A percentile compares a stretch with the other conserved stretches of the same genome.
Evolutionary conservation across 30 jellyfish, hydroid and myxozoan genomes (phyloP).

Genomic region (Sanderia malayensis): DNA sequence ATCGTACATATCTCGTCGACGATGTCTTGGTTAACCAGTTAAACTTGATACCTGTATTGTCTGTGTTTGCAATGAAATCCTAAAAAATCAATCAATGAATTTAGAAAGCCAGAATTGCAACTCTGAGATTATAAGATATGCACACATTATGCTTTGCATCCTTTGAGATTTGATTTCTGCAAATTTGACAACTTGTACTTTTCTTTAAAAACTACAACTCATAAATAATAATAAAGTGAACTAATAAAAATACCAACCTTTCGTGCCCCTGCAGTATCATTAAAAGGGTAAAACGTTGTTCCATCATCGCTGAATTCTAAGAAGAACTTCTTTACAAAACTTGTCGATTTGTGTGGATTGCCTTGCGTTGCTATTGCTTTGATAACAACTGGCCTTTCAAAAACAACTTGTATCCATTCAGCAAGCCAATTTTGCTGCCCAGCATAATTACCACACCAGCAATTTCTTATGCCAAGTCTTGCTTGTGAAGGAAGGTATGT

Average conservation of each 20-base stretch:
- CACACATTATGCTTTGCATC: too few relatives aligned
- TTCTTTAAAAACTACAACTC: too few relatives aligned
- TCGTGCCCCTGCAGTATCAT: slow-evolving; percentile 12
- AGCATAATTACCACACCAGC: slow-evolving; percentile 32
- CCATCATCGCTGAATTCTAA: slow-evolving; percentile 14
- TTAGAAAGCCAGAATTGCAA: too few relatives aligned
- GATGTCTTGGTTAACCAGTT: slow-evolving; percentile 3
- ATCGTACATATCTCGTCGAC: slow-evolving; percentile 20
- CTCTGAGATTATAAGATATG: too few relatives aligned
- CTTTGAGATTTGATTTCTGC: too few relatives aligned
- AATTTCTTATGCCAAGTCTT: slow-evolving; percentile 21
- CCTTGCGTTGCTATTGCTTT: slow-evolving; percentile 41
- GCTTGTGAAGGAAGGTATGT: slow-evolving; percentile 17
- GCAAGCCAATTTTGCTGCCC: neutral
- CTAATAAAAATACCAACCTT: neutral
- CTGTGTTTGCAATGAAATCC: slow-evolving; percentile 20
- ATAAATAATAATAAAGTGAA: neutral
- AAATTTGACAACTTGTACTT: too few relatives aligned
- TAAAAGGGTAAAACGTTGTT: neutral
- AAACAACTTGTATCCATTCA: slow-evolving; percentile 34
- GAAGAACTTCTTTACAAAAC: slow-evolving; percentile 7
- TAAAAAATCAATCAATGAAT: too few relatives aligned
- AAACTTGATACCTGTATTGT: slow-evolving; percentile 7
- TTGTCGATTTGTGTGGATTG: slow-evolving; percentile 6
- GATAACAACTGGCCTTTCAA: slow-evolving; percentile 10